Conservation (phyloP, 2,888 invertebrate genomes). For the Amphipyra berbera region DNA sequence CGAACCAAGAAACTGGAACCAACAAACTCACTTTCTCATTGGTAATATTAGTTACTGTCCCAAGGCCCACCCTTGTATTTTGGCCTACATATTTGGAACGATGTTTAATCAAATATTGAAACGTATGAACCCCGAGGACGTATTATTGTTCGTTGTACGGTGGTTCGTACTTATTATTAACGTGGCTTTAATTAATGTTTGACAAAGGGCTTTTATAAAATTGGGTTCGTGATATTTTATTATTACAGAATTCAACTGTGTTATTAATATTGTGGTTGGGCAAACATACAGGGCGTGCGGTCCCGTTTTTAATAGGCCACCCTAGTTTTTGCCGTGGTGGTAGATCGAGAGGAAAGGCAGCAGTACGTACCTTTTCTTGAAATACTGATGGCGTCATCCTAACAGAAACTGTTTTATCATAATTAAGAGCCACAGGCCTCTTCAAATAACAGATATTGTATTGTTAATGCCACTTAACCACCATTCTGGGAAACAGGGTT, state of each 20-base stretch:
- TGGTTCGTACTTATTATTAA: slow-evolving; percentile 22
- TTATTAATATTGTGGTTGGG: slow-evolving; percentile 35
- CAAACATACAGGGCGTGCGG: slow-evolving; percentile 22
- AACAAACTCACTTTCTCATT: background rate
- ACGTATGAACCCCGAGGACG: slow-evolving; percentile 1
- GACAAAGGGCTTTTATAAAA: slow-evolving; percentile 36
- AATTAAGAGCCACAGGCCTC: no score
- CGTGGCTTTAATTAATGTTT: slow-evolving; percentile 39
- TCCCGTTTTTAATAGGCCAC: slow-evolving; percentile 18
- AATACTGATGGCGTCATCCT: no score
- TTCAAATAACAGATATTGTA: no score
- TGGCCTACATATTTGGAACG: slow-evolving; percentile 4
- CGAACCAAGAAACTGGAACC: background rate
- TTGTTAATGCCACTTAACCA: no score
- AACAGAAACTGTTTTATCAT: no score
- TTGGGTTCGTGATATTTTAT: slow-evolving; percentile 43
- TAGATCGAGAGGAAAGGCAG: background rate
- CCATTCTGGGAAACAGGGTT: no score
- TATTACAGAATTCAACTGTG: slow-evolving; percentile 33
- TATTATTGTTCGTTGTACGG: slow-evolving; percentile 12
- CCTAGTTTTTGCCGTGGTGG: background rate
- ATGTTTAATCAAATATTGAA: slow-evolving; percentile 27
- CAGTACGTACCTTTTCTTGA: background rate
- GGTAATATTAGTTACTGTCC: background rate
- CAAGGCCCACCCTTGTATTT: background rate